Base-by-base conservation (phyloP, 2,113 vertebrate species). In the Crotalus horridus region DNA sequence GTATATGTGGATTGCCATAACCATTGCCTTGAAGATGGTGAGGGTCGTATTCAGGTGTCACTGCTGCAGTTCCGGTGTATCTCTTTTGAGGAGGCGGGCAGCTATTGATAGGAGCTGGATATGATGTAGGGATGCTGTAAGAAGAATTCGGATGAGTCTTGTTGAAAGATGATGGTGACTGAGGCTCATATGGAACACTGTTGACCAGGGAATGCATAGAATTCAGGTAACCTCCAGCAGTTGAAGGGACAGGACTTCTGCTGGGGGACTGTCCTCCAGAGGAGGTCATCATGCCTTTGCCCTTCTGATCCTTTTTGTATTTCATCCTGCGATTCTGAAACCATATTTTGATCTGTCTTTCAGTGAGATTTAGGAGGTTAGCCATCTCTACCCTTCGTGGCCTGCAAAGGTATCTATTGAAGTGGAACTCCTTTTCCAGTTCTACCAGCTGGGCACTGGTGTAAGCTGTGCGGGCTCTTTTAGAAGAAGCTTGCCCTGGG, bases 311-410 rank as follows among this genome's bases (percentile, higher is more conserved):
- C 97, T 99, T 99, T 97, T 99, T 99, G 97, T 99, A 99, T 94
- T 99, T 99, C 99, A 99, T 99, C 96, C 99, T 98, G 93, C 99
- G 98, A 96, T 99, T 99, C 97, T 99, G 99, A 97, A 99, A 99
- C 99, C 99, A 99, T 96, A 99, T 99, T 97, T 99, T 99, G 95
- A 99, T 99, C 98, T 99, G 99, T 97, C 99, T 98, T 96, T 99
- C 99, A 0, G 99, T 99, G 95, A 99, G 98, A 97, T 99, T 99
- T 94, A 99, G 98, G 96, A 99, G 96, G 97, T 99, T 99, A 85
- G 99, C 99, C 99, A 99, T 99, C 97, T 99, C 99, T 95, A 99
- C 99, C 92, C 99, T 98, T 94, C 99, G 97, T 23, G 99, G 99
- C 96, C 99, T 98, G 96, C 99, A 99, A 94, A 99, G 99, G 97